Percentiles rank a stretch among this genome's conserved stretches.
These are phyloP conservation scores for Phymatocera aterrima DNA, from an alignment of 2,888 invertebrate species.

Conservation along the genomic window DNA sequence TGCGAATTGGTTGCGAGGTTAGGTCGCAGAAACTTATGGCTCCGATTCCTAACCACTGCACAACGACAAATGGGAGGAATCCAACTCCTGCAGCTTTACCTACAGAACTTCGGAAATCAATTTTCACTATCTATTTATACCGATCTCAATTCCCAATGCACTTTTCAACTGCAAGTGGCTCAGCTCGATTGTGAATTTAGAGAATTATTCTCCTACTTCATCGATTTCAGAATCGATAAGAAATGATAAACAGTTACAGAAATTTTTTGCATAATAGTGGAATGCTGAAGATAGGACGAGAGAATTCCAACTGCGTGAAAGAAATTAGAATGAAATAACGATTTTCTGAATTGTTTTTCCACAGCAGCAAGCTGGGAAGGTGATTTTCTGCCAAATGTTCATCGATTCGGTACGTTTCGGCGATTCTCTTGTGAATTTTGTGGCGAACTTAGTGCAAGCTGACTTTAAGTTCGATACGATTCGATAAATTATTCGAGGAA, in stretches of 20 bases:
- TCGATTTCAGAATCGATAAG: too few relatives aligned
- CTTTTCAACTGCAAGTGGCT: not conserved
- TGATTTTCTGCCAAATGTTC: not conserved
- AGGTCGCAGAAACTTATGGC: conserved; percentile 4
- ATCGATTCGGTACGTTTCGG: not conserved
- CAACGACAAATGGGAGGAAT: not conserved
- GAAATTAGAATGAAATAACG: not conserved
- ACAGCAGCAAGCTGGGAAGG: not conserved
- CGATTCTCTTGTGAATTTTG: not conserved
- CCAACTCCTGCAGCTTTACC: not conserved
- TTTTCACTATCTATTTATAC: not conserved
- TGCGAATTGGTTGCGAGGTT: conserved; percentile 55
- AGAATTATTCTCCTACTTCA: too few relatives aligned
- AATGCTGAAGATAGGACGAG: too few relatives aligned
- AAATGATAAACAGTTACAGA: too few relatives aligned
- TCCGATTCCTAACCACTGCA: not conserved
- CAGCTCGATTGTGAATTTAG: not conserved
- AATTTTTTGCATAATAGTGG: too few relatives aligned
- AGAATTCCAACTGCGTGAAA: too few relatives aligned
- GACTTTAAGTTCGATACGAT: not conserved
- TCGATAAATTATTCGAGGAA: not conserved
- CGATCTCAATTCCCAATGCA: not conserved
- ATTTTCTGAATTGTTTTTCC: not conserved
- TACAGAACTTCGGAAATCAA: conserved; percentile 12
- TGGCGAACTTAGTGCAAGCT: not conserved